A percentile compares a stretch with the other conserved stretches of the same genome.
phyloP scores from a whole-genome alignment of 2,113 vertebrate species.

The Pangasianodon hypophthalmus region DNA sequence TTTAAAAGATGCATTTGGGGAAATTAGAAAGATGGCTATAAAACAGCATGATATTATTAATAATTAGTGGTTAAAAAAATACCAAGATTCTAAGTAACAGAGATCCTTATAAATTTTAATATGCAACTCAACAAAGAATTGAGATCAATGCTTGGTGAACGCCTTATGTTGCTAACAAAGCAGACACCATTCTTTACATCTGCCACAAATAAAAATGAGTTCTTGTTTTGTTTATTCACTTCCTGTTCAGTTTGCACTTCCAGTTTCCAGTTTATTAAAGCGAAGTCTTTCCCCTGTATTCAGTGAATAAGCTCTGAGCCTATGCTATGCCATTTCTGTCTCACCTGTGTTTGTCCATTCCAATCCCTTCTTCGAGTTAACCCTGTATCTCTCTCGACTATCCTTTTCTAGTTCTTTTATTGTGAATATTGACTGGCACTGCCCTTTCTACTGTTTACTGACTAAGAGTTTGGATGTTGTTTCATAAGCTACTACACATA shows the following conservation, averaged over 20 bases:
- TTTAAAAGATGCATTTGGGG: not conserved
- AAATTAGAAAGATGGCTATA: not conserved
- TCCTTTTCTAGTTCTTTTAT: not conserved
- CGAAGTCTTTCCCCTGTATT: not conserved
- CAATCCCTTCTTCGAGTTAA: not conserved
- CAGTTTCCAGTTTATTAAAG: not conserved
- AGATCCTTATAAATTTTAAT: not conserved
- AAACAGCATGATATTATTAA: not conserved
- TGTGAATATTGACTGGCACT: not conserved
- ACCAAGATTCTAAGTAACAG: not conserved
- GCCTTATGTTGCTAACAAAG: not conserved
- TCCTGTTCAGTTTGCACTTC: not conserved
- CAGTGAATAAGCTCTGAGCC: not conserved
- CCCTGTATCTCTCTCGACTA: not conserved
- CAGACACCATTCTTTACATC: not conserved
- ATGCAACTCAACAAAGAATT: not conserved
- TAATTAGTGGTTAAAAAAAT: not conserved
- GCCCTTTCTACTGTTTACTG: not conserved
- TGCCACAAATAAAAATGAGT: not conserved
- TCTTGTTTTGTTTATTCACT: not conserved
- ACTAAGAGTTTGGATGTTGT: not conserved
- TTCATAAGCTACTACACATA: not conserved
- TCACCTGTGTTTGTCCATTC: not conserved
- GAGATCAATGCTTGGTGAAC: not conserved
- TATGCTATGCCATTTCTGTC: not conserved